These are phyloP conservation scores for Dyspetes luteomarginatus DNA, from an alignment of 2,888 invertebrate species.

Conservation along the genomic window DNA sequence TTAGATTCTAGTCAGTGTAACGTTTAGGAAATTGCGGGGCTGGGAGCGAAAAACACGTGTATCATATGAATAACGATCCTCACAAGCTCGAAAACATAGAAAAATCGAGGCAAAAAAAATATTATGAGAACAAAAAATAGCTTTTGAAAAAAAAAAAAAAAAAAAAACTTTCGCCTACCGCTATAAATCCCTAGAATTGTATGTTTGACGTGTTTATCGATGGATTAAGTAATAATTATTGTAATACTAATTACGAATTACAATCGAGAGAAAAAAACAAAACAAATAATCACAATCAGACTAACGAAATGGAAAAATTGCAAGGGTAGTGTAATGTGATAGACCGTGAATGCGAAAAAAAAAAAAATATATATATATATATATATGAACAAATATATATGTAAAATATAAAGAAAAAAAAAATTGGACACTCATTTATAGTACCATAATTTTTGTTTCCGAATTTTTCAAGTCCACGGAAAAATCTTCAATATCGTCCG, in stretches of 20 bases:
- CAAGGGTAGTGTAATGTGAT: slow-evolving; percentile 54
- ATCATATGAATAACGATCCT: slow-evolving; percentile 34
- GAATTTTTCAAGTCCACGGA: not conserved
- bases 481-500: not conserved
- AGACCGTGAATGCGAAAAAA: slow-evolving; percentile 22
- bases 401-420: not conserved
- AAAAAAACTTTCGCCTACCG: slow-evolving; percentile 38
- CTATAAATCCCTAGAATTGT: slow-evolving; percentile 60
- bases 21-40: slow-evolving; percentile 63
- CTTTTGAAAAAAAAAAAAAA: slow-evolving; percentile 23
- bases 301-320: slow-evolving; percentile 37
- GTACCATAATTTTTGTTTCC: not conserved
- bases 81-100: not conserved
- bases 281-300: slow-evolving; percentile 52
- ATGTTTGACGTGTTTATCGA: slow-evolving; percentile 62
- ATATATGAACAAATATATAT: not conserved
- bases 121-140: slow-evolving; percentile 15
- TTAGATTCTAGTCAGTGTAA: slow-evolving; percentile 80
- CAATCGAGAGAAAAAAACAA: slow-evolving; percentile 52
- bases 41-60: slow-evolving; percentile 40
- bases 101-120: not conserved
- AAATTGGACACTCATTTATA: not conserved
- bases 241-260: slow-evolving; percentile 57
- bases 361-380: slow-evolving; percentile 13
- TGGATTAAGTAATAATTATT: slow-evolving; percentile 57